Percentiles rank a stretch among this genome's conserved stretches.
phyloP scores from a whole-genome alignment of 2,113 vertebrate species.

The Eretmochelys imbricata region DNA sequence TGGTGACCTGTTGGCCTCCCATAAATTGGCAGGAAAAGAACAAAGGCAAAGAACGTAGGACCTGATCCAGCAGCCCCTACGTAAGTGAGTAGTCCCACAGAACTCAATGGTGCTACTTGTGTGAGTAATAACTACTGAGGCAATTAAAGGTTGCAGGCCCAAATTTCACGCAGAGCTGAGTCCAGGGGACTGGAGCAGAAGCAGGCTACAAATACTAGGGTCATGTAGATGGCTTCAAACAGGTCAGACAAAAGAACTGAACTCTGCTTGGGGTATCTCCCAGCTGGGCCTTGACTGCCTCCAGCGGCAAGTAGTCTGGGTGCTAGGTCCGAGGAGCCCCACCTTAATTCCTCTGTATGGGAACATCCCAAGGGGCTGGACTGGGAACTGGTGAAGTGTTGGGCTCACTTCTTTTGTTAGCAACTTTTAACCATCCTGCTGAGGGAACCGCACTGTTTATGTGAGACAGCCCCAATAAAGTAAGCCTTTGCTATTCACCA shows the following conservation, averaged over 20 bases:
- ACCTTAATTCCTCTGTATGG: background rate
- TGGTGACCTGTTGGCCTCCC: background rate
- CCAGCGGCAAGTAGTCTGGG: background rate
- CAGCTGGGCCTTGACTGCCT: background rate
- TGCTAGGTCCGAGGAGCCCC: background rate
- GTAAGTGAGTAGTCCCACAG: background rate
- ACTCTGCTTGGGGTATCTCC: background rate
- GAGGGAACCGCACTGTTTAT: background rate
- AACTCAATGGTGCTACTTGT: background rate
- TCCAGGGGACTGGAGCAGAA: rapidly evolving
- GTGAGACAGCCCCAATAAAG: background rate
- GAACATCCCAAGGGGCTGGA: background rate
- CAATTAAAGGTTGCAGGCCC: background rate
- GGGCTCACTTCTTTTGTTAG: background rate
- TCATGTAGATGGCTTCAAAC: rapidly evolving
- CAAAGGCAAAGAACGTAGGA: background rate
- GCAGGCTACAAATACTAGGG: background rate
- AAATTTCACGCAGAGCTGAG: rapidly evolving
- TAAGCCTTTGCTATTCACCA: background rate
- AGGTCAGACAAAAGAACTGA: background rate
- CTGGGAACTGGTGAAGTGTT: background rate
- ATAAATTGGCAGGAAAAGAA: background rate
- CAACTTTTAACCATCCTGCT: background rate
- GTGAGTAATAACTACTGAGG: background rate
- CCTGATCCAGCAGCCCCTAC: background rate